A percentile compares a stretch with the other conserved stretches of the same genome.
Conservation (phyloP, 2,888 invertebrate species). For the Leptinotarsa haldemani region DNA sequence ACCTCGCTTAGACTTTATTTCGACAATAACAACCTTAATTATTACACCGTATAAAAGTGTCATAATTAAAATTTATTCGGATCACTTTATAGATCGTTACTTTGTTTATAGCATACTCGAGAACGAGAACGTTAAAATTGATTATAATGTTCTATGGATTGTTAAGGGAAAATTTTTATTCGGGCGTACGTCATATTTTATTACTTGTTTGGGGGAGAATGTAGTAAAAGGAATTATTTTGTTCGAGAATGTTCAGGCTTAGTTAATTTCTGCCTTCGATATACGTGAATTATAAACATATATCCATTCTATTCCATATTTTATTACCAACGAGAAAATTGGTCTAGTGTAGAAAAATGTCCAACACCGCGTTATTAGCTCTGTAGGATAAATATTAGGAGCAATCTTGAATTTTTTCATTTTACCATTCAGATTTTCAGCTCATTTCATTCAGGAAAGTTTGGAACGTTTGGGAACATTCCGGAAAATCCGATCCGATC, state of each 20-base stretch:
- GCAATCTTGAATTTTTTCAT: too few species aligned
- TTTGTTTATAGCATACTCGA: conserved; percentile 47
- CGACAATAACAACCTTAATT: conserved; percentile 42
- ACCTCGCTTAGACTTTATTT: conserved; percentile 32
- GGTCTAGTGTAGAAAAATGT: background rate
- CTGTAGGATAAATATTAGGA: too few species aligned
- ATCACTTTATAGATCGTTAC: conserved; percentile 49
- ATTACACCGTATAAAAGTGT: conserved; percentile 47
- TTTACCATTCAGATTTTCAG: too few species aligned
- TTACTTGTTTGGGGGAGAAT: conserved; percentile 37
- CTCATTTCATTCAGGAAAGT: too few species aligned
- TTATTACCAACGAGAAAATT: background rate
- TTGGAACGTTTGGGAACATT: too few species aligned
- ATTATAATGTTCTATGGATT: conserved; percentile 48
- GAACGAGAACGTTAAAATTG: conserved; percentile 47
- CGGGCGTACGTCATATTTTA: conserved; percentile 39
- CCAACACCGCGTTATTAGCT: background rate
- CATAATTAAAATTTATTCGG: conserved; percentile 49
- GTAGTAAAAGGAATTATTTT: conserved; percentile 14
- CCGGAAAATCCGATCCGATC: too few species aligned
- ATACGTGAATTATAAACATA: conserved; percentile 7
- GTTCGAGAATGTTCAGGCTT: conserved; percentile 11
- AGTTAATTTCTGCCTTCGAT: conserved; percentile 14
- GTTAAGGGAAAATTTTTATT: conserved; percentile 42
- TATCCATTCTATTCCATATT: background rate